Evolutionary conservation across 2,797 vertebrate genomes (phyloP).

Genomic region (Columba guinea): DNA sequence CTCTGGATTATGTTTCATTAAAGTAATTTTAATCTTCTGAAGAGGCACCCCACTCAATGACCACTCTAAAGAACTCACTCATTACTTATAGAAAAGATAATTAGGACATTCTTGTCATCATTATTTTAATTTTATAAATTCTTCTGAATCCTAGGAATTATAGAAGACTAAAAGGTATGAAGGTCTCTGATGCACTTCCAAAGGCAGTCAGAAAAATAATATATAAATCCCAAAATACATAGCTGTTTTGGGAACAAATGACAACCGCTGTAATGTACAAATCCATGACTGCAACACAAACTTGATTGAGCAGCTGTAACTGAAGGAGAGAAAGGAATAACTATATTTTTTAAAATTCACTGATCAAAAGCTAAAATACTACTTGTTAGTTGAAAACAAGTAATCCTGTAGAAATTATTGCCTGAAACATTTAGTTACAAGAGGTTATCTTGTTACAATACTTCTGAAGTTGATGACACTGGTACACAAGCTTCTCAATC

Average conservation of each 20-base stretch:
- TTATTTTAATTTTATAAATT: not conserved
- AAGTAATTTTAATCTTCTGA: not conserved
- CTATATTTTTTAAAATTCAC: not conserved
- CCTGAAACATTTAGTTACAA: not conserved
- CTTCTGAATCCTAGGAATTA: not conserved
- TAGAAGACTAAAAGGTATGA: not conserved
- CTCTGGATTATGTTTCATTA: not conserved
- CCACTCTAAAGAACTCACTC: not conserved
- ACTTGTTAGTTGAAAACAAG: not conserved
- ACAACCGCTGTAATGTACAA: slow-evolving; percentile 64
- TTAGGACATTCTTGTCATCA: not conserved
- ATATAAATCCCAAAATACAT: slow-evolving; percentile 4
- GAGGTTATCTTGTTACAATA: not conserved
- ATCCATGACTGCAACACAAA: slow-evolving; percentile 53
- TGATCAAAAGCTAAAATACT: not conserved
- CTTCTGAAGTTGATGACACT: not conserved
- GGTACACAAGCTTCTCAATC: not conserved
- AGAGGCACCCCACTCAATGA: not conserved
- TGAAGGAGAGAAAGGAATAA: not conserved
- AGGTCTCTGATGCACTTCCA: slow-evolving; percentile 3
- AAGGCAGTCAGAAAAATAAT: slow-evolving; percentile 48
- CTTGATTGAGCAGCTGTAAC: not conserved
- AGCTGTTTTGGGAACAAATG: slow-evolving; percentile 59
- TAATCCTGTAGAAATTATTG: not conserved
- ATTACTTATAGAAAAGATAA: not conserved